These are phyloP conservation scores for Trichechus manatus DNA, from an alignment of 2,113 vertebrate species.

Conservation along the genomic window DNA sequence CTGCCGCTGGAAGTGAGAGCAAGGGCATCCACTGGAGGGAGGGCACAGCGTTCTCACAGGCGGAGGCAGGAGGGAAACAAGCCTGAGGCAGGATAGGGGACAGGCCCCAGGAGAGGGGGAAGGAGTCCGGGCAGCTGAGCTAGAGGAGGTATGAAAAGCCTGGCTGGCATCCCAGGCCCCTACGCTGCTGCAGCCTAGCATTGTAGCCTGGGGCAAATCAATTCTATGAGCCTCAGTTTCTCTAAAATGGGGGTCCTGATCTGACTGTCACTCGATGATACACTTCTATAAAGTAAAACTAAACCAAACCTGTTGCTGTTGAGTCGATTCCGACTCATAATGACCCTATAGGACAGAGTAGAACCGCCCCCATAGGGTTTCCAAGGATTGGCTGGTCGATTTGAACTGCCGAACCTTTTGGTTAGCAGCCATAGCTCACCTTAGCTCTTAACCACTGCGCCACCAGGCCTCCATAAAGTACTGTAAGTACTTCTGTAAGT, in stretches of 20 bases:
- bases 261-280: background rate
- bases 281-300: background rate
- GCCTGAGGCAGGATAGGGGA: background rate
- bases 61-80: background rate
- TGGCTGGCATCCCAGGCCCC: background rate
- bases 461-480: no score
- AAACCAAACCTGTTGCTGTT: no score
- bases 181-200: background rate
- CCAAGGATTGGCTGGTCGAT: no score
- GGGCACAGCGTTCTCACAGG: background rate
- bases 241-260: background rate
- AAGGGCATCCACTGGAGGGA: background rate
- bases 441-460: no score
- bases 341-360: no score
- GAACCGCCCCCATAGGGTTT: no score
- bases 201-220: background rate
- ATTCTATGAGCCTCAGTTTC: background rate
- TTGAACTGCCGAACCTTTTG: no score
- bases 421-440: no score
- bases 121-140: background rate
- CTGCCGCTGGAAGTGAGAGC: conserved; percentile 49
- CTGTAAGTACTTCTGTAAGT: no score
- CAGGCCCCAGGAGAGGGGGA: background rate
- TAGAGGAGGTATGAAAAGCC: background rate
- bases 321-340: no score